Percentiles rank a stretch among this genome's conserved stretches.
Evolutionary conservation across 2,113 vertebrate species (phyloP).

Genomic region (Lasiurus borealis): DNA sequence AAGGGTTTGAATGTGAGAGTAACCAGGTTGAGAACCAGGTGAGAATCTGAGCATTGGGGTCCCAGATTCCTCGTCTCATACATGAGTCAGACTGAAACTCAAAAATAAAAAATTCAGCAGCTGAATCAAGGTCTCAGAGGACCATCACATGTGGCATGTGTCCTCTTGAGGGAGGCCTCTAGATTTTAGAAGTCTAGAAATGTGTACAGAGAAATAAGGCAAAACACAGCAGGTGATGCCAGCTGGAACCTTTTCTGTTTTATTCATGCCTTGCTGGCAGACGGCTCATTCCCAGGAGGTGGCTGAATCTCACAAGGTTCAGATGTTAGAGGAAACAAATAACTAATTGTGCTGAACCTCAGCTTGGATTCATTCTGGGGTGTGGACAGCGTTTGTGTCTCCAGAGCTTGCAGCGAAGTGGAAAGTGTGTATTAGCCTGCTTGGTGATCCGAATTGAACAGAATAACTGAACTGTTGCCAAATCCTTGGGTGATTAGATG

Average conservation of each 20-base stretch:
- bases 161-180: conserved; percentile 73
- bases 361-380: conserved; percentile 76
- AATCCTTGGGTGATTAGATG: conserved; percentile 69
- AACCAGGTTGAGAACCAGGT: background rate
- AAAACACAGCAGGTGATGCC: conserved; percentile 84
- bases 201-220: conserved; percentile 80
- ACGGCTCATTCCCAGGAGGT: conserved; percentile 83
- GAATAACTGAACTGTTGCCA: conserved; percentile 76
- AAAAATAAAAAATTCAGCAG: conserved; percentile 50
- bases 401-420: conserved; percentile 81
- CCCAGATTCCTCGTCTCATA: conserved; percentile 36
- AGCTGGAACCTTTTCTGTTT: conserved; percentile 81
- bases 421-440: conserved; percentile 76
- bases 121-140: conserved; percentile 60
- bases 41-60: background rate
- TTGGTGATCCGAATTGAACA: conserved; percentile 79
- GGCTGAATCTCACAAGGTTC: conserved; percentile 84
- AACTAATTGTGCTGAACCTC: conserved; percentile 82
- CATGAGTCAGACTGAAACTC: conserved; percentile 21
- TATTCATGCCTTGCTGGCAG: conserved; percentile 81
- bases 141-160: conserved; percentile 45
- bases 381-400: conserved; percentile 80
- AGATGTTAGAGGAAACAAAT: conserved; percentile 84
- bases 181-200: conserved; percentile 80
- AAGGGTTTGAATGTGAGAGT: conserved; percentile 25